Conservation (phyloP, 23 tunicate species). For the Ascidia mentula region DNA sequence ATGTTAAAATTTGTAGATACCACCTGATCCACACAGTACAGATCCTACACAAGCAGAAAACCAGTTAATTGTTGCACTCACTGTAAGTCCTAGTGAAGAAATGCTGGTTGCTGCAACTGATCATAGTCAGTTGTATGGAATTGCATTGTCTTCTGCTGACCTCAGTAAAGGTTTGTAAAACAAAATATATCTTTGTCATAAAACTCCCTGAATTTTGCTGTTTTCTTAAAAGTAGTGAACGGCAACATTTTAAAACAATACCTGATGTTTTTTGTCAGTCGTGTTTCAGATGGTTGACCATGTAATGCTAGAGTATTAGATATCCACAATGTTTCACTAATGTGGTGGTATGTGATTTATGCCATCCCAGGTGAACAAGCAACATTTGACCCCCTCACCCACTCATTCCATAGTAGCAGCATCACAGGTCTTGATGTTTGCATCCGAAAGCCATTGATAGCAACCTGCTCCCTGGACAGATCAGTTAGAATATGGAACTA, state of each 20-base stretch:
- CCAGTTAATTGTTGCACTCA: constrained; percentile 60
- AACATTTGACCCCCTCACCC: constrained; percentile 68
- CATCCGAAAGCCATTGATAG: constrained; percentile 93
- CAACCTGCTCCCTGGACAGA: constrained; percentile 87
- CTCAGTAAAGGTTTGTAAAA: constrained; percentile 61
- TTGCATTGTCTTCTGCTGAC: constrained; percentile 87
- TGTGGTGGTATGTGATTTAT: background rate
- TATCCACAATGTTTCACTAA: too few species aligned
- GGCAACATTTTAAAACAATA: too few species aligned
- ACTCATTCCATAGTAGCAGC: constrained; percentile 79
- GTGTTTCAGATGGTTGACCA: too few species aligned
- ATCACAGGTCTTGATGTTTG: constrained; percentile 94
- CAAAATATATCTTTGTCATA: background rate
- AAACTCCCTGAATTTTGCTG: too few species aligned
- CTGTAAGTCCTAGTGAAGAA: constrained; percentile 91
- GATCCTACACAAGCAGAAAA: constrained; percentile 79
- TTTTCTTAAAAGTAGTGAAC: too few species aligned
- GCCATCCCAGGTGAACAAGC: constrained; percentile 82
- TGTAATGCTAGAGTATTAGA: too few species aligned
- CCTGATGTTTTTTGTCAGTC: too few species aligned
- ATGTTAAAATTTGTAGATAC: constrained; percentile 34
- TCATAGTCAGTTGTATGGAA: constrained; percentile 74
- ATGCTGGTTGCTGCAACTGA: constrained; percentile 82
- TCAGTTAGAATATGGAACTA: constrained; percentile 98
- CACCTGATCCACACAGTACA: constrained; percentile 81